A percentile compares a stretch with the other conserved stretches of the same genome.
Conservation (phyloP, 2,113 vertebrate genomes). For the Dendropsophus ebraccatus region DNA sequence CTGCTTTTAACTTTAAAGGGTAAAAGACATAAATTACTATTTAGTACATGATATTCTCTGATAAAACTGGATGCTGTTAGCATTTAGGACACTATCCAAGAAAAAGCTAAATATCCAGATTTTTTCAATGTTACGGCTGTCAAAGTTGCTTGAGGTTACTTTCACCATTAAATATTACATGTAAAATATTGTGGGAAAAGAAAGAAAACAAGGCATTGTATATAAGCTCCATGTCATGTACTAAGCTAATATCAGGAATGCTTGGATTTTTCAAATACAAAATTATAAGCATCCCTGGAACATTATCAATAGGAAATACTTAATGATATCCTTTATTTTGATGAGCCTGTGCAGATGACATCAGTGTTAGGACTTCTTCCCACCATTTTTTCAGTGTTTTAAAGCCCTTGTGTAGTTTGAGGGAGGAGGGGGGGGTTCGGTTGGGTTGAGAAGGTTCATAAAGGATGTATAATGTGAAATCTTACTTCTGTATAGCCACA, state of each 20-base stretch:
- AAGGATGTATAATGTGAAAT: no score
- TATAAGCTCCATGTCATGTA: not conserved
- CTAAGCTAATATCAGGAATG: not conserved
- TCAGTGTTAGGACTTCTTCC: not conserved
- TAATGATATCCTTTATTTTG: not conserved
- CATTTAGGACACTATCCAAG: slow-evolving; percentile 30
- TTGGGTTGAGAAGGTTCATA: no score
- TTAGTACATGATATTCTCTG: slow-evolving; percentile 20
- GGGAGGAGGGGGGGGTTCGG: no score
- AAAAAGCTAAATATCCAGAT: not conserved
- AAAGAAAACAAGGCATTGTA: slow-evolving; percentile 2
- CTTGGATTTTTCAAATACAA: not conserved
- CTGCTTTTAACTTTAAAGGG: not conserved
- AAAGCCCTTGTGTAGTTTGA: not conserved
- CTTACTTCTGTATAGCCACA: no score
- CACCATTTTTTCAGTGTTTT: not conserved
- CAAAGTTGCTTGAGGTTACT: slow-evolving; percentile 22
- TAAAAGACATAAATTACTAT: slow-evolving; percentile 12
- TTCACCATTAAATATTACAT: slow-evolving; percentile 36
- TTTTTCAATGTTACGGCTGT: slow-evolving; percentile 49
- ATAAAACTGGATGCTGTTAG: slow-evolving; percentile 15
- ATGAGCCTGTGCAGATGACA: not conserved
- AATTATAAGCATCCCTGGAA: not conserved
- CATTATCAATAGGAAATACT: not conserved
- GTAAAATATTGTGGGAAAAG: slow-evolving; percentile 45